A percentile compares a stretch with the other conserved stretches of the same genome.
phyloP scores from a whole-genome alignment of 1,140 invertebrate genomes.

The Aphelenchoides besseyi region DNA sequence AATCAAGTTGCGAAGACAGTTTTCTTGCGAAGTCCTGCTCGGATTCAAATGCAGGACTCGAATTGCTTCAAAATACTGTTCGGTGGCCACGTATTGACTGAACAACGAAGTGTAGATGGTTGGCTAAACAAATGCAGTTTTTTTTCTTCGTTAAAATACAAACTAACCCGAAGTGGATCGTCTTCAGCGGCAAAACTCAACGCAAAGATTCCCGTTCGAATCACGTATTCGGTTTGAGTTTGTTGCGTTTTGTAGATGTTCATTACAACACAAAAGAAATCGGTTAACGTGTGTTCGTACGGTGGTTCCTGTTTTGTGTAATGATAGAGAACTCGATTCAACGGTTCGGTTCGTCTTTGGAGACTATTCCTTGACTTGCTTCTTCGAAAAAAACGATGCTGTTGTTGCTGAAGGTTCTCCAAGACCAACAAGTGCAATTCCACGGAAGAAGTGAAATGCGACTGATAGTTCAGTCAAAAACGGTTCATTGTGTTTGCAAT shows the following conservation, averaged over 20 bases:
- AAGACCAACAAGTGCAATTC: conserved; percentile 34
- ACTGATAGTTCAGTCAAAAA: conserved; percentile 30
- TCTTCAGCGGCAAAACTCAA: conserved; percentile 20
- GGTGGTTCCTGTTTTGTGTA: conserved; percentile 11
- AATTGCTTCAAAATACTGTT: conserved; percentile 36
- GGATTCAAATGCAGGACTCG: conserved; percentile 38
- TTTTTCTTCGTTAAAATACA: no score
- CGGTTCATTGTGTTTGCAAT: conserved; percentile 35
- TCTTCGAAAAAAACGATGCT: conserved; percentile 27
- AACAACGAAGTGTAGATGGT: conserved; percentile 43
- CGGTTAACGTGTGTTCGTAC: conserved; percentile 26
- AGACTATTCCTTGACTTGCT: conserved; percentile 16
- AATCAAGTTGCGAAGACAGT: conserved; percentile 36
- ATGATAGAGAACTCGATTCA: conserved; percentile 18
- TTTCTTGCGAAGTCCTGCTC: conserved; percentile 23
- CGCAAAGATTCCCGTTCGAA: conserved; percentile 32
- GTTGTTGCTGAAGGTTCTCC: conserved; percentile 25
- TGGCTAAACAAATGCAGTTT: no score
- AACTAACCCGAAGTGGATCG: conserved; percentile 27
- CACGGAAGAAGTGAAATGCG: conserved; percentile 44
- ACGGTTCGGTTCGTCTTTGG: conserved; percentile 21
- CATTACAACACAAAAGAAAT: conserved; percentile 38
- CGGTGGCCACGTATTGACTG: conserved; percentile 31
- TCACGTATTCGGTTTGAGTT: conserved; percentile 33
- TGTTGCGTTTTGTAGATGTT: conserved; percentile 41